Evolutionary conservation across 2,888 invertebrate genomes (phyloP).

Genomic region (Brachyptera risi): DNA sequence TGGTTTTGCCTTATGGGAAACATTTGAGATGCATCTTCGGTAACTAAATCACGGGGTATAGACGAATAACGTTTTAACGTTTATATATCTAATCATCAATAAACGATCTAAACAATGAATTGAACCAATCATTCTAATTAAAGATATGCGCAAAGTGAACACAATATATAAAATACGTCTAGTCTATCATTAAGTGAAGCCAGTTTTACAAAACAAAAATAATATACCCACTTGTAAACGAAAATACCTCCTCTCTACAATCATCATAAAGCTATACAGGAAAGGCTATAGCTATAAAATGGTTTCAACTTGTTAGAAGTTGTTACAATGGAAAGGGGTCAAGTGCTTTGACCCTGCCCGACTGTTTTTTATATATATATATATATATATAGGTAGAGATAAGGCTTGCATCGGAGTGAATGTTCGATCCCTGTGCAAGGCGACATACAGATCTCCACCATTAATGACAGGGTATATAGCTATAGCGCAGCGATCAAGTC

Average conservation of each 20-base stretch:
- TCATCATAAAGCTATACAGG: slow-evolving; percentile 17
- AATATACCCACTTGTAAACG: slow-evolving; percentile 13
- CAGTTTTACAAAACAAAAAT: slow-evolving; percentile 20
- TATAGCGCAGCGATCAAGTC: neutral
- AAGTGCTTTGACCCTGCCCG: slow-evolving; percentile 9
- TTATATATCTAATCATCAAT: slow-evolving; percentile 22
- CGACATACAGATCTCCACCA: neutral
- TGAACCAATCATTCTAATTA: slow-evolving; percentile 22
- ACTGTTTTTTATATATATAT: no score
- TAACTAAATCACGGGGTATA: slow-evolving; percentile 20
- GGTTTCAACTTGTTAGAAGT: slow-evolving; percentile 13
- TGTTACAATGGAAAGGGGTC: slow-evolving; percentile 14
- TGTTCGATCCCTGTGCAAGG: neutral
- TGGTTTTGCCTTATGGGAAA: slow-evolving; percentile 15
- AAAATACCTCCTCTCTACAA: slow-evolving; percentile 17
- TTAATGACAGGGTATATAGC: slow-evolving; percentile 9
- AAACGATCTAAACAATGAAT: slow-evolving; percentile 22
- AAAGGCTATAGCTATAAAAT: slow-evolving; percentile 1
- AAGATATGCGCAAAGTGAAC: slow-evolving; percentile 15
- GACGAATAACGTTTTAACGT: slow-evolving; percentile 22
- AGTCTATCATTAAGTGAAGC: slow-evolving; percentile 17
- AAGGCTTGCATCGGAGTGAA: neutral
- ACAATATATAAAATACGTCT: slow-evolving; percentile 3
- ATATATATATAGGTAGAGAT: neutral
- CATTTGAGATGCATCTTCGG: slow-evolving; percentile 16